phyloP scores from a whole-genome alignment of 2,113 vertebrate genomes.

The Empidonax alnorum region DNA sequence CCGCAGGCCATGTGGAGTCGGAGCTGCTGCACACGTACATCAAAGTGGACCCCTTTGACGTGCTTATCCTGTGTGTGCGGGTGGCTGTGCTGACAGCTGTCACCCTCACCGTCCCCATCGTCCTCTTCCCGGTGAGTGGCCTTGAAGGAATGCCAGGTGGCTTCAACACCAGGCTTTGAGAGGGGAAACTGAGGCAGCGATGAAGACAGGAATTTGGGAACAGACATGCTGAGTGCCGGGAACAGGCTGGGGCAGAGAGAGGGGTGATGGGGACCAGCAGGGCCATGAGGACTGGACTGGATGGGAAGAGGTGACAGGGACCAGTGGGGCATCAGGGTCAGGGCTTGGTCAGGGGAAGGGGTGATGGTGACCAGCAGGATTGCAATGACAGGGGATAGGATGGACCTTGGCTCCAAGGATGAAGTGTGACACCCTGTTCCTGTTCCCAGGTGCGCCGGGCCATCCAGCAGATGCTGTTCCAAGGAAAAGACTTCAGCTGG shows the following conservation, averaged over 20 bases:
- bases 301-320: neutral
- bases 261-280: neutral
- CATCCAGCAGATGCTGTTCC: slow-evolving; percentile 94
- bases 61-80: slow-evolving; percentile 92
- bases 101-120: slow-evolving; percentile 95
- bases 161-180: neutral
- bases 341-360: neutral
- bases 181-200: neutral
- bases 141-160: neutral
- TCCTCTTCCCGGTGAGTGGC: slow-evolving; percentile 92
- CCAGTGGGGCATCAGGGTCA: neutral
- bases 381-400: neutral
- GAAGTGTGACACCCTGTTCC: neutral
- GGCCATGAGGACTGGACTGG: neutral
- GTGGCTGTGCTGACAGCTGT: slow-evolving; percentile 95
- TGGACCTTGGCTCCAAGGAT: neutral
- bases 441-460: slow-evolving; percentile 88
- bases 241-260: neutral
- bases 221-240: neutral
- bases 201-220: neutral
- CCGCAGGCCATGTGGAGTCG: slow-evolving; percentile 84
- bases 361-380: neutral
- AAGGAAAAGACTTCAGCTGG: slow-evolving; percentile 92
- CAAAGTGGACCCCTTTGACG: slow-evolving; percentile 89
- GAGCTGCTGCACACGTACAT: slow-evolving; percentile 96